These are phyloP conservation scores for Dastarcus helophoroides DNA, from an alignment of 2,888 invertebrate species.

Conservation along the genomic window DNA sequence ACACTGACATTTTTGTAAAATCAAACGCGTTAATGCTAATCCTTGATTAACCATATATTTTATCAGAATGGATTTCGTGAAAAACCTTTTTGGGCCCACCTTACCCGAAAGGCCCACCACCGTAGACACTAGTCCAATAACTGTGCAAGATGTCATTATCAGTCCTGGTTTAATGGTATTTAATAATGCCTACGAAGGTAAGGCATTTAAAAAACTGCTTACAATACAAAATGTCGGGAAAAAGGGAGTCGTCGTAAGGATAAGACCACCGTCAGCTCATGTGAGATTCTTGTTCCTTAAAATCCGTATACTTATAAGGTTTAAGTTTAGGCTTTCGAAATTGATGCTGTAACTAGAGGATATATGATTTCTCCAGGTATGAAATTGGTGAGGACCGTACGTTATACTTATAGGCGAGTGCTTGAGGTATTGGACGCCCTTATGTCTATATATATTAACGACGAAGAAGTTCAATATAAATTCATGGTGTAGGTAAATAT, in stretches of 20 bases:
- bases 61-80: too few relatives aligned
- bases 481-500: conserved; percentile 26
- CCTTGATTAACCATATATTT: too few relatives aligned
- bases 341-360: neutral
- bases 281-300: conserved; percentile 29
- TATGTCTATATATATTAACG: neutral
- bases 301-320: too few relatives aligned
- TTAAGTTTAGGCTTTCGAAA: neutral
- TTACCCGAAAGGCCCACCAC: too few relatives aligned
- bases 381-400: neutral
- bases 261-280: conserved; percentile 32
- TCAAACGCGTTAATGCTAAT: too few relatives aligned
- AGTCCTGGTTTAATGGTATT: conserved; percentile 33
- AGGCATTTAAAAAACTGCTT: conserved; percentile 26
- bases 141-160: conserved; percentile 26
- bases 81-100: too few relatives aligned
- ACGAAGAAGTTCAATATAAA: conserved; percentile 21
- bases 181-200: conserved; percentile 35
- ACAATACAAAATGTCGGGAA: conserved; percentile 32
- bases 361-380: neutral
- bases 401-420: neutral
- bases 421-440: neutral
- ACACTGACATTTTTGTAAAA: too few relatives aligned
- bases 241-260: conserved; percentile 27
- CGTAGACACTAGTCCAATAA: too few relatives aligned